Percentiles rank a stretch among this genome's conserved stretches.
Conservation (phyloP, 2,888 invertebrate genomes). For the Chloromyia formosa region DNA sequence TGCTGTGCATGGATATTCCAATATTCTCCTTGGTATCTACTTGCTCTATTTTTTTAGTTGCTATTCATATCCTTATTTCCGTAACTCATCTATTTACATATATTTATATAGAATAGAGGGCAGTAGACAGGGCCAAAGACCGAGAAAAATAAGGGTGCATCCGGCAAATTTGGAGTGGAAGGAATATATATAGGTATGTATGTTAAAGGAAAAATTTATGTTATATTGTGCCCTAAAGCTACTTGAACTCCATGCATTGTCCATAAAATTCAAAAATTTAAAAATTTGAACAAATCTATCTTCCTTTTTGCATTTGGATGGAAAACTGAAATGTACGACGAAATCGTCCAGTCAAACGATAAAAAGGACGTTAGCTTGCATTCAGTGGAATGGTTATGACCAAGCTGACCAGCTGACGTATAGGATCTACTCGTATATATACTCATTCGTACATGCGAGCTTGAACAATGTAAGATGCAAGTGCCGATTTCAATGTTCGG, state of each 20-base stretch:
- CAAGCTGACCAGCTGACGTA: background rate
- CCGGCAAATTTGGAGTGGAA: background rate
- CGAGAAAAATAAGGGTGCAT: background rate
- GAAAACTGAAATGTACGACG: background rate
- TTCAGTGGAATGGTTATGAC: background rate
- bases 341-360: background rate
- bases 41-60: slow-evolving; percentile 19
- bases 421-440: background rate
- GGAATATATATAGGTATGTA: background rate
- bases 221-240: background rate
- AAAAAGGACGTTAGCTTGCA: background rate
- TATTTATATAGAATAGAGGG: too few relatives aligned
- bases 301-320: background rate
- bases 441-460: background rate
- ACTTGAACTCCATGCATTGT: background rate
- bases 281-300: background rate
- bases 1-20: background rate
- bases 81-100: background rate
- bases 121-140: background rate
- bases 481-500: too few relatives aligned
- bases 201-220: slow-evolving; percentile 1
- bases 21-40: background rate
- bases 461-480: too few relatives aligned
- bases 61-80: too few relatives aligned
- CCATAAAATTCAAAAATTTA: background rate